phyloP scores from a whole-genome alignment of 2,797 vertebrate genomes.

The Bothrops alternatus region DNA sequence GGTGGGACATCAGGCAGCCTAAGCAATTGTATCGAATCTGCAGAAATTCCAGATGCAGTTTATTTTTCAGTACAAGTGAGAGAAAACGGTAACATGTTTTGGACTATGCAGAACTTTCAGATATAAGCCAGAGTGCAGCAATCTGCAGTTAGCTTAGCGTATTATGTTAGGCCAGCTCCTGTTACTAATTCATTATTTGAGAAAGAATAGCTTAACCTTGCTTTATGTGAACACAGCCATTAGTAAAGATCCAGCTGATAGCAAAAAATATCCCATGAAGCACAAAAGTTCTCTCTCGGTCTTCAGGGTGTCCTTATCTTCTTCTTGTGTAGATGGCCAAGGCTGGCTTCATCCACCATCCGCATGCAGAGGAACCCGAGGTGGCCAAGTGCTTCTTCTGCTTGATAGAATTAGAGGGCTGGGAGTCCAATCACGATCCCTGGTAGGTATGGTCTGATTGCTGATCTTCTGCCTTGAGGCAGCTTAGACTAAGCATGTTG shows the following conservation, averaged over 20 bases:
- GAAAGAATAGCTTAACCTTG: background rate
- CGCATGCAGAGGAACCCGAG: slow-evolving; percentile 74
- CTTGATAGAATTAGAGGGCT: slow-evolving; percentile 80
- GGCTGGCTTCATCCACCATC: slow-evolving; percentile 79
- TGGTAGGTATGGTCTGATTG: slow-evolving; percentile 57
- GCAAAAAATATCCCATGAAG: background rate
- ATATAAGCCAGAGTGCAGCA: background rate
- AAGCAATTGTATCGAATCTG: background rate
- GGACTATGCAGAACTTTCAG: background rate
- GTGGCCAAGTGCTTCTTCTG: slow-evolving; percentile 82
- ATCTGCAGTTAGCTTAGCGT: background rate
- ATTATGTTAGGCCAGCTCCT: background rate
- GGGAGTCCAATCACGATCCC: slow-evolving; percentile 82
- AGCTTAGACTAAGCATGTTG: background rate
- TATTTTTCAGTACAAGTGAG: background rate
- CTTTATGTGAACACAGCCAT: background rate
- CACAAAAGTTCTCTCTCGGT: background rate
- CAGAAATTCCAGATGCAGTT: background rate
- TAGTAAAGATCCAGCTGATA: background rate
- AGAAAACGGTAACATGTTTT: background rate
- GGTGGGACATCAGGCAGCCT: background rate
- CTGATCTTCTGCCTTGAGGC: background rate
- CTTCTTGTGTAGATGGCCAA: slow-evolving; percentile 75
- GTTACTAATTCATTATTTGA: background rate
- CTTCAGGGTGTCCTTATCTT: slow-evolving; percentile 1